Percentiles rank a stretch among this genome's conserved stretches.
phyloP scores from a whole-genome alignment of 2,797 vertebrate genomes.

The Hylomyscus alleni region DNA sequence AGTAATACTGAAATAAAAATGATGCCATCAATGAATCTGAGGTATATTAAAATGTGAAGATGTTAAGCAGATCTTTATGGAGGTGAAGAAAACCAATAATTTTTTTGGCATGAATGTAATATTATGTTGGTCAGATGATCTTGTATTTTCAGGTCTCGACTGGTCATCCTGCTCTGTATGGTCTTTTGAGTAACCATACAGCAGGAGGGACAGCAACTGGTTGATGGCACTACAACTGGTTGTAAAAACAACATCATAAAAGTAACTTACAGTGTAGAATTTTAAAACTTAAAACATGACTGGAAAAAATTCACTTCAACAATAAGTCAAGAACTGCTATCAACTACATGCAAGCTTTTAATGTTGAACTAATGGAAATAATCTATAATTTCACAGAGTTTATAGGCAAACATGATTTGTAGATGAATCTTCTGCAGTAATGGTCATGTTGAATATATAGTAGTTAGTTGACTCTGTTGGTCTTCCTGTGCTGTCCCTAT shows the following conservation, averaged over 20 bases:
- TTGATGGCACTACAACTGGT: rapidly evolving
- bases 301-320: not conserved
- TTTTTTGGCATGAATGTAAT: not conserved
- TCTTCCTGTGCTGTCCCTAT: no score
- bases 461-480: no score
- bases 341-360: not conserved
- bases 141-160: not conserved
- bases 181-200: not conserved
- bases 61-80: not conserved
- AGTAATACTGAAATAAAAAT: conserved; percentile 16
- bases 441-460: not conserved
- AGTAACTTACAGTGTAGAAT: not conserved
- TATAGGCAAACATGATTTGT: not conserved
- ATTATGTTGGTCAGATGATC: not conserved
- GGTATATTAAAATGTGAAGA: not conserved
- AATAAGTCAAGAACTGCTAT: not conserved
- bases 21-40: not conserved
- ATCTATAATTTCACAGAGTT: not conserved
- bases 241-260: not conserved
- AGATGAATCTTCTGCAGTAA: not conserved
- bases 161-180: not conserved
- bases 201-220: rapidly evolving
- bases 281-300: not conserved
- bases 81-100: not conserved
- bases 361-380: not conserved